A percentile compares a stretch with the other conserved stretches of the same genome.
Evolutionary conservation across 2,113 vertebrate species (phyloP).

Genomic region (Pseudopodoces humilis): DNA sequence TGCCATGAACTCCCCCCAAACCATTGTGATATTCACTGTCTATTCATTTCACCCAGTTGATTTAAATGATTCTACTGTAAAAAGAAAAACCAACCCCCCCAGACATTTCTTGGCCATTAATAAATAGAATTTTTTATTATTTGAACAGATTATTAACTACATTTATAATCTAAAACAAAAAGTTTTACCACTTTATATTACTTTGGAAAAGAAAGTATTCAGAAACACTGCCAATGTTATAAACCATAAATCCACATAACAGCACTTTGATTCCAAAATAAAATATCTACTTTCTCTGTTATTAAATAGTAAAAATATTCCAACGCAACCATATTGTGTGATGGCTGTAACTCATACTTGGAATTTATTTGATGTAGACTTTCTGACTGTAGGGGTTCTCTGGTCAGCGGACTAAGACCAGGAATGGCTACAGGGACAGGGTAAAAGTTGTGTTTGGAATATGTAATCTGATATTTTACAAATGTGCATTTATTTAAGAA

Average conservation of each 20-base stretch:
- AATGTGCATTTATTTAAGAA: constrained; percentile 50
- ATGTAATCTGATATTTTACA: constrained; percentile 14
- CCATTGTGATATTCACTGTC: background rate
- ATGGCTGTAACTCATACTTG: constrained; percentile 20
- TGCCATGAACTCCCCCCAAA: background rate
- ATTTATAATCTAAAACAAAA: constrained; percentile 53
- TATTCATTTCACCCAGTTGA: constrained; percentile 22
- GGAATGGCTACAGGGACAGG: background rate
- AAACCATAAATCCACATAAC: constrained; percentile 51
- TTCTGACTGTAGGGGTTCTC: constrained; percentile 29
- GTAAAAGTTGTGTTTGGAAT: constrained; percentile 1
- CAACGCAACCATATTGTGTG: constrained; percentile 14
- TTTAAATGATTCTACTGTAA: constrained; percentile 13
- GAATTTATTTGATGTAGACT: constrained; percentile 39
- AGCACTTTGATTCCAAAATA: constrained; percentile 48
- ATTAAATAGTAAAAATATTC: constrained; percentile 48
- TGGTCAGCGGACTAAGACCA: background rate
- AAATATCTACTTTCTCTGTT: constrained; percentile 39
- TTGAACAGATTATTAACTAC: constrained; percentile 52
- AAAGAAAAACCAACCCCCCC: background rate
- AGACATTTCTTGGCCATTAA: constrained; percentile 40
- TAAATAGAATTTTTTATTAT: constrained; percentile 51
- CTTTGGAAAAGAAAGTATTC: constrained; percentile 50
- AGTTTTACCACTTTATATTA: constrained; percentile 50
- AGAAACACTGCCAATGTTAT: constrained; percentile 46